phyloP scores from a whole-genome alignment of 2,888 invertebrate species.

The Gonocerus acuteangulatus region DNA sequence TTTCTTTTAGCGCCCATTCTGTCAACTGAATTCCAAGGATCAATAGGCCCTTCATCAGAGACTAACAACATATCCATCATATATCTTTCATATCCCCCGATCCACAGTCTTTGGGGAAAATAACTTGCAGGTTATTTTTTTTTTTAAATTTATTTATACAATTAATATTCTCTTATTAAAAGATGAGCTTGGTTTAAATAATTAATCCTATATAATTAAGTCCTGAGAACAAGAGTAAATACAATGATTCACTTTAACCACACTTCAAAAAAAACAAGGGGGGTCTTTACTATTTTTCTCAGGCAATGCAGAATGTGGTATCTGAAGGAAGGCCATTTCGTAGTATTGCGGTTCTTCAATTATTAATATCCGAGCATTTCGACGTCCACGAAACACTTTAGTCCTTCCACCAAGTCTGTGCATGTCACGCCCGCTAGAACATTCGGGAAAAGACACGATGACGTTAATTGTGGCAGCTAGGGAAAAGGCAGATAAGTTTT shows the following conservation, averaged over 20 bases:
- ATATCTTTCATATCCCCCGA: constrained; percentile 20
- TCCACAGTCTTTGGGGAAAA: constrained; percentile 27
- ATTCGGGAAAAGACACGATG: constrained; percentile 22
- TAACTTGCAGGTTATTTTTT: constrained; percentile 34
- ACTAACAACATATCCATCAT: constrained; percentile 33
- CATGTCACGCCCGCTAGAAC: constrained; percentile 34
- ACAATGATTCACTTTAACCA: neutral
- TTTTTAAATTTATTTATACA: constrained; percentile 9
- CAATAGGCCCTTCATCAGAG: constrained; percentile 28
- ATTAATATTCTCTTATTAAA: constrained; percentile 10
- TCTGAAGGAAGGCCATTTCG: constrained; percentile 39
- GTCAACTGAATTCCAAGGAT: constrained; percentile 29
- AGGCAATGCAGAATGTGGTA: constrained; percentile 39
- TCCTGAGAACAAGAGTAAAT: constrained; percentile 19
- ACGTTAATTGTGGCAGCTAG: constrained; percentile 1
- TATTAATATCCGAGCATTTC: constrained; percentile 32
- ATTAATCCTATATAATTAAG: neutral
- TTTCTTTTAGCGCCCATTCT: constrained; percentile 32
- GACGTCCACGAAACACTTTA: constrained; percentile 32
- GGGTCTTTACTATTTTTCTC: constrained; percentile 40
- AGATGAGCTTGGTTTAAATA: constrained; percentile 5
- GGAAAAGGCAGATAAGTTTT: neutral
- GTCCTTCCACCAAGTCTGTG: constrained; percentile 30
- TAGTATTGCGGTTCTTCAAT: constrained; percentile 34
- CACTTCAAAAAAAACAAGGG: constrained; percentile 33